phyloP scores from a whole-genome alignment of 2,113 vertebrate species.

The Ctenodactylus gundi region DNA sequence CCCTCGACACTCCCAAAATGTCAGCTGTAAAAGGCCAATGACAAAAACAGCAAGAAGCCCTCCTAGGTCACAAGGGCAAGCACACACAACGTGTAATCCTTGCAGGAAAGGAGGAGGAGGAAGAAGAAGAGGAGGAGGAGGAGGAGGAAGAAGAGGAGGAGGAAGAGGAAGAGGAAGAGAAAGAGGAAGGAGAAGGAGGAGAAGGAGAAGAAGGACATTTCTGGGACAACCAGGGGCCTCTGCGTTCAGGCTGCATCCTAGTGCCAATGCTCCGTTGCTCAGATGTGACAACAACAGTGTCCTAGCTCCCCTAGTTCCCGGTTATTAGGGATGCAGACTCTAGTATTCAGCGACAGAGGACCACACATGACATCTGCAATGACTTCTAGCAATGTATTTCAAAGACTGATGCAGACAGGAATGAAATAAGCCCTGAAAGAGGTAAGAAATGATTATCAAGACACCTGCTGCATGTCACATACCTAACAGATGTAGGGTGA shows the following conservation, averaged over 20 bases:
- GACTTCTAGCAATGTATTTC: neutral
- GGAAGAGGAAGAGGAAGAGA: neutral
- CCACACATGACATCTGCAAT: neutral
- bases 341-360: neutral
- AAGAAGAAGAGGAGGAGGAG: neutral
- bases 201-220: neutral
- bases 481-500: too few relatives aligned
- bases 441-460: too few relatives aligned
- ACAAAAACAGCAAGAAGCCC: neutral
- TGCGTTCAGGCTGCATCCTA: too few relatives aligned
- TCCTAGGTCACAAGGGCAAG: neutral
- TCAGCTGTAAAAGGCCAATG: neutral
- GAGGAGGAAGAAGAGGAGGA: neutral
- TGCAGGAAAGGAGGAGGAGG: neutral
- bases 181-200: neutral
- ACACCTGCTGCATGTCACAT: neutral
- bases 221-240: neutral
- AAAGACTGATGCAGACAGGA: too few relatives aligned
- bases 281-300: neutral
- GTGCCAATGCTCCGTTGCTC: neutral
- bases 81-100: neutral
- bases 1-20: neutral
- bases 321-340: neutral
- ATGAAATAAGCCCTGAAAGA: too few relatives aligned
- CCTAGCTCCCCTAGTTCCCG: neutral